Conservation (phyloP, 92 coral and sea anemone genomes). For the Epizoanthus illoricatus region DNA sequence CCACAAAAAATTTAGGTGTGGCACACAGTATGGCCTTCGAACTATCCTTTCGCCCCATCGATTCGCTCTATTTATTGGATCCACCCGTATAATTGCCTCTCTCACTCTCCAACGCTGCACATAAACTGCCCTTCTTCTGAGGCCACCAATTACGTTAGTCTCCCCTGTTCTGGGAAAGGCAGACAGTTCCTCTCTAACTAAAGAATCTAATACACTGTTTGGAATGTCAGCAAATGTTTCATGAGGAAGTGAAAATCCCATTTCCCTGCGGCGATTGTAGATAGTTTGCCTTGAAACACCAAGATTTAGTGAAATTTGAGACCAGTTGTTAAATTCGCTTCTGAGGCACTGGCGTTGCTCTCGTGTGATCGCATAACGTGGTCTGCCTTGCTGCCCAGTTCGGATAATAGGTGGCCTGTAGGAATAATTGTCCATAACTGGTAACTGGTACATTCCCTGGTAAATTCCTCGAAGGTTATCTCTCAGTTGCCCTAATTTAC, state of each 20-base stretch:
- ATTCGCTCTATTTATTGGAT: too few species aligned
- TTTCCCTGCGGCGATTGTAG: constrained; percentile 48
- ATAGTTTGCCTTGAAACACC: constrained; percentile 57
- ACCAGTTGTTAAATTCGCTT: constrained; percentile 44
- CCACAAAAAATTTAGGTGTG: constrained; percentile 58
- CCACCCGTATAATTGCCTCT: constrained; percentile 49
- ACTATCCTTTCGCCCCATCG: constrained; percentile 57
- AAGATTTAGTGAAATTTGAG: constrained; percentile 42
- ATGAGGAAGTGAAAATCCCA: constrained; percentile 46
- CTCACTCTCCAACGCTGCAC: constrained; percentile 54
- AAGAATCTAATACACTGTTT: too few species aligned
- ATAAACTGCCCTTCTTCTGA: constrained; percentile 31
- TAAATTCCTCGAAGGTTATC: not conserved
- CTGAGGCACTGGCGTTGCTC: constrained; percentile 46
- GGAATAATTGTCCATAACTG: constrained; percentile 34
- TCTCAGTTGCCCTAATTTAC: not conserved
- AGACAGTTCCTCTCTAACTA: constrained; percentile 21
- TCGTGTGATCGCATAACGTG: constrained; percentile 21
- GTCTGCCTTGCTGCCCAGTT: constrained; percentile 50
- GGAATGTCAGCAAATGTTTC: constrained; percentile 25
- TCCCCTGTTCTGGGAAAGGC: constrained; percentile 54
- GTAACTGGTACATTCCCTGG: constrained; percentile 13
- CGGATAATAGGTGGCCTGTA: constrained; percentile 38
- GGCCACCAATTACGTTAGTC: constrained; percentile 41
- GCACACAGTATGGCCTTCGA: constrained; percentile 52